phyloP scores from a whole-genome alignment of 2,888 invertebrate genomes.

The Acleris literana region DNA sequence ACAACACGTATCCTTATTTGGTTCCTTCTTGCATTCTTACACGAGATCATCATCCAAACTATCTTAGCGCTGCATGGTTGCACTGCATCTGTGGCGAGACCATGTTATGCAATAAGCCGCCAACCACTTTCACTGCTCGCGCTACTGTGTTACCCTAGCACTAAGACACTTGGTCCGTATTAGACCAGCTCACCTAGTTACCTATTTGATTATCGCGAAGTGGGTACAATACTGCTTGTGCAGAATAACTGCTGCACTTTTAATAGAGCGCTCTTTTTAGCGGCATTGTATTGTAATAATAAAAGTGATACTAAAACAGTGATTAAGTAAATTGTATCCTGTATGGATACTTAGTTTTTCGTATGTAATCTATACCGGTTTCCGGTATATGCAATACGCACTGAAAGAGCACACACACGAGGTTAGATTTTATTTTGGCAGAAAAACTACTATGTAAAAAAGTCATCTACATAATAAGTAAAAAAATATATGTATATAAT shows the following conservation, averaged over 20 bases:
- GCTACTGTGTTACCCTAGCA: constrained; percentile 49
- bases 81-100: constrained; percentile 63
- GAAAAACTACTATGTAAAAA: too few relatives aligned
- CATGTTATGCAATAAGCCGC: constrained; percentile 65
- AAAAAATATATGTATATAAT: too few relatives aligned
- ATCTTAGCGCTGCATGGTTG: constrained; percentile 28
- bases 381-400: too few relatives aligned
- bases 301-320: too few relatives aligned
- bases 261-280: not conserved
- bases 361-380: too few relatives aligned
- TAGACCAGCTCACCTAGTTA: constrained; percentile 9
- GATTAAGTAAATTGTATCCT: too few relatives aligned
- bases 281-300: too few relatives aligned
- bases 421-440: too few relatives aligned
- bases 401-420: too few relatives aligned
- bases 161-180: constrained; percentile 27
- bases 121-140: constrained; percentile 72
- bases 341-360: too few relatives aligned
- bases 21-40: constrained; percentile 17
- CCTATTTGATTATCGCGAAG: constrained; percentile 21
- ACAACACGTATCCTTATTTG: constrained; percentile 6
- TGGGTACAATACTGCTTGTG: constrained; percentile 7
- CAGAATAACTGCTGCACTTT: constrained; percentile 13
- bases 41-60: constrained; percentile 20
- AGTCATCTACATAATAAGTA: too few relatives aligned